These are phyloP conservation scores for Megaceryle torquata DNA, from an alignment of 2,113 vertebrate species.

Conservation along the genomic window DNA sequence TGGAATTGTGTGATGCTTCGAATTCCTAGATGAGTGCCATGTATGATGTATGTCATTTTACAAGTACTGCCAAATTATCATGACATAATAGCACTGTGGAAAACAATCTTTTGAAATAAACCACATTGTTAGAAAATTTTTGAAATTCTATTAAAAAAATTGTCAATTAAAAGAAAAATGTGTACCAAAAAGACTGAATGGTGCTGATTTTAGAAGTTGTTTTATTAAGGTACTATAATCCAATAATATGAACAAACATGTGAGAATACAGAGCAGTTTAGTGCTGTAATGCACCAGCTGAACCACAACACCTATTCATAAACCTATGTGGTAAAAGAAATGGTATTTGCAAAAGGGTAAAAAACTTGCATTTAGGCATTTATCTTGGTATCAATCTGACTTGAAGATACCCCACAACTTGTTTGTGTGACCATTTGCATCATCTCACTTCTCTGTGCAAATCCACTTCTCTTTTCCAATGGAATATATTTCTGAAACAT, in stretches of 20 bases:
- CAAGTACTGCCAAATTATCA: neutral
- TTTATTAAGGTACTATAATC: neutral
- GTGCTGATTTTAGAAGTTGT: neutral
- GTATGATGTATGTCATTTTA: fast-evolving
- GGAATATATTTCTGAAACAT: neutral
- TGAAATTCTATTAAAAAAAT: neutral
- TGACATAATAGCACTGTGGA: fast-evolving
- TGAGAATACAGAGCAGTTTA: neutral
- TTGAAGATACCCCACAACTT: neutral
- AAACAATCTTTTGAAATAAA: neutral
- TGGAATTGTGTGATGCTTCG: neutral
- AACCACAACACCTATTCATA: neutral
- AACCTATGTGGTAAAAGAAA: neutral
- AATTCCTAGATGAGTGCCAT: neutral
- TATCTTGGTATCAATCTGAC: neutral
- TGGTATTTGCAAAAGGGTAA: fast-evolving
- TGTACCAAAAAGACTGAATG: neutral
- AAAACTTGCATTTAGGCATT: neutral
- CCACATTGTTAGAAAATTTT: neutral
- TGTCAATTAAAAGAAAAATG: neutral
- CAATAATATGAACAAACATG: fast-evolving
- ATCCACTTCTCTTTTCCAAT: neutral
- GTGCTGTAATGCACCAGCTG: too few relatives aligned
- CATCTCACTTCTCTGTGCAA: neutral
- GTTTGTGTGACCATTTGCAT: neutral